A percentile compares a stretch with the other conserved stretches of the same genome.
Evolutionary conservation across 1,140 invertebrate genomes (phyloP).

Genomic region (Schlechtendalia chinensis): DNA sequence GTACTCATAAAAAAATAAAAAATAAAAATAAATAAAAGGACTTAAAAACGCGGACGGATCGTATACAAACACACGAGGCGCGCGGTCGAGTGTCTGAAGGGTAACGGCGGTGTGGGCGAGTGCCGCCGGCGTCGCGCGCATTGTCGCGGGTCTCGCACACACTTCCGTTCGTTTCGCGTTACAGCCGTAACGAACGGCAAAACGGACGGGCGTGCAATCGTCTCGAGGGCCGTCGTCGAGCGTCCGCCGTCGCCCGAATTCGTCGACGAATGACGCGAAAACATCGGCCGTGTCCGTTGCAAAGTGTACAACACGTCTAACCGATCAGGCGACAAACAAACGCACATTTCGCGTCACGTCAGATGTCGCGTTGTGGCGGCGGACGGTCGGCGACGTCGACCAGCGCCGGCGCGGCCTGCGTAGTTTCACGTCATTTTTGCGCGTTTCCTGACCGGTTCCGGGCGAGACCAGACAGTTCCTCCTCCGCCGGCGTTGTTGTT

Average conservation of each 20-base stretch:
- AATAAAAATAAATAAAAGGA: conserved; percentile 5
- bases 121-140: not conserved
- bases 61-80: not conserved
- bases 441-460: too few species aligned
- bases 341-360: too few species aligned
- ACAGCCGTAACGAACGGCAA: conserved; percentile 36
- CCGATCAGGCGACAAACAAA: too few species aligned
- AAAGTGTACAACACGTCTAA: too few species aligned
- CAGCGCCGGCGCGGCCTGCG: too few species aligned
- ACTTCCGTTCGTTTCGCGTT: conserved; percentile 24
- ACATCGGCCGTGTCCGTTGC: too few species aligned
- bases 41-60: conserved; percentile 25
- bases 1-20: not conserved
- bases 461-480: too few species aligned
- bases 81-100: not conserved
- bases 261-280: not conserved
- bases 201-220: not conserved
- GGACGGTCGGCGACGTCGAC: too few species aligned
- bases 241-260: not conserved
- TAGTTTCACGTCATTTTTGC: too few species aligned
- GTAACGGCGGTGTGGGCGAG: not conserved
- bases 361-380: too few species aligned
- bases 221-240: not conserved
- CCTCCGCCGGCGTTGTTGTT: too few species aligned
- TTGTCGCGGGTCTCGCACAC: not conserved